Evolutionary conservation across 2,888 invertebrate species (phyloP).

Genomic region (Pseudococcus jackbeardsleyi): DNA sequence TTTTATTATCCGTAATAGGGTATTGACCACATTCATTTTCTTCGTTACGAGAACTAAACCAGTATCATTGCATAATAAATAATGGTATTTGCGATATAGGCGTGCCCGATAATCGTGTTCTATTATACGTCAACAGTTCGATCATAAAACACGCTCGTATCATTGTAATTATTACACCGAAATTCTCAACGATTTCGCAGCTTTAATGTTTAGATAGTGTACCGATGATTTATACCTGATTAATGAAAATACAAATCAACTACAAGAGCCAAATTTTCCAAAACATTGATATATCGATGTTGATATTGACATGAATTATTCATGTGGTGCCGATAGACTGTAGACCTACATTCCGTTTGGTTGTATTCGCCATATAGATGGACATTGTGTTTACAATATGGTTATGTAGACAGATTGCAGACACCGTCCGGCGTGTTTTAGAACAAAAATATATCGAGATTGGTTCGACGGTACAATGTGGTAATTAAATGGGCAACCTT

Average conservation of each 20-base stretch:
- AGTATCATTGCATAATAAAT: constrained; percentile 46
- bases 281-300: constrained; percentile 17
- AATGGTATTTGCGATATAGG: constrained; percentile 43
- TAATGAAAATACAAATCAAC: constrained; percentile 5
- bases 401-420: no score
- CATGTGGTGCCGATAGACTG: not conserved
- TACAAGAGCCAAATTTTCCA: not conserved
- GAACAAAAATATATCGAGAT: no score
- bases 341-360: not conserved
- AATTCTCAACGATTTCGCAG: constrained; percentile 2
- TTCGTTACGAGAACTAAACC: constrained; percentile 23
- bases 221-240: constrained; percentile 15
- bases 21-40: constrained; percentile 42
- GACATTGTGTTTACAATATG: not conserved
- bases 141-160: constrained; percentile 25
- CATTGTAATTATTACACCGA: not conserved
- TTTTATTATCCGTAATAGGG: constrained; percentile 44
- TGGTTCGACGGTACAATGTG: no score
- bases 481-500: no score
- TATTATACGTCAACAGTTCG: constrained; percentile 19
- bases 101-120: constrained; percentile 42
- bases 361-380: not conserved
- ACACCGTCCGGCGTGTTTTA: no score
- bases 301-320: constrained; percentile 22
- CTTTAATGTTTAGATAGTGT: not conserved